Evolutionary conservation across 2,888 invertebrate species (phyloP).

Genomic region (Pammene aurita): DNA sequence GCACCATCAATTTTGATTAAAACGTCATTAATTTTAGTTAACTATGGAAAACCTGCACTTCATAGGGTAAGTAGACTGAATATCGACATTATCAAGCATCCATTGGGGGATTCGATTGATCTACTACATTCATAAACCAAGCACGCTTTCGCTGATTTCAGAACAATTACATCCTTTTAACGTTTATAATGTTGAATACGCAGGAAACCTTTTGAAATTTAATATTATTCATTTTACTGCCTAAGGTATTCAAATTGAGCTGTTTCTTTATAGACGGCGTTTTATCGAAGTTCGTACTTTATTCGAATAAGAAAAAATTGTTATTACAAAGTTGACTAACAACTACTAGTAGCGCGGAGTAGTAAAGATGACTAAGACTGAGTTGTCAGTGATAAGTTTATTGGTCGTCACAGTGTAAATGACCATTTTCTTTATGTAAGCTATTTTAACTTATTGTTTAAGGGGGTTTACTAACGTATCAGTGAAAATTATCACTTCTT

Average conservation of each 20-base stretch:
- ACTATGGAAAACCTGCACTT: too few relatives aligned
- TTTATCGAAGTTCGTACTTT: not conserved
- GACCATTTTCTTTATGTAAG: too few relatives aligned
- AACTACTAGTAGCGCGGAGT: too few relatives aligned
- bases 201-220: conserved; percentile 19
- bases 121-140: conserved; percentile 20
- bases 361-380: too few relatives aligned
- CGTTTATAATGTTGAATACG: conserved; percentile 7
- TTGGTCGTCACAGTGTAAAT: too few relatives aligned
- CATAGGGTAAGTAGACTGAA: too few relatives aligned
- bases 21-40: not conserved
- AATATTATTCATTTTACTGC: conserved; percentile 5
- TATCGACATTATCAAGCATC: not conserved
- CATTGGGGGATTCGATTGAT: conserved; percentile 4
- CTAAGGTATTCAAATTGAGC: not conserved
- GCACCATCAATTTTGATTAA: not conserved
- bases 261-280: not conserved
- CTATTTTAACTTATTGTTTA: too few relatives aligned
- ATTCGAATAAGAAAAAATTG: not conserved
- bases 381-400: too few relatives aligned
- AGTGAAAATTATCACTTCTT: too few relatives aligned
- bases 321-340: too few relatives aligned
- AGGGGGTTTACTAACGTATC: too few relatives aligned
- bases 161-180: conserved; percentile 26
- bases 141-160: conserved; percentile 22